Evolutionary conservation across 2,888 invertebrate species (phyloP).

Genomic region (Colostygia pectinataria): DNA sequence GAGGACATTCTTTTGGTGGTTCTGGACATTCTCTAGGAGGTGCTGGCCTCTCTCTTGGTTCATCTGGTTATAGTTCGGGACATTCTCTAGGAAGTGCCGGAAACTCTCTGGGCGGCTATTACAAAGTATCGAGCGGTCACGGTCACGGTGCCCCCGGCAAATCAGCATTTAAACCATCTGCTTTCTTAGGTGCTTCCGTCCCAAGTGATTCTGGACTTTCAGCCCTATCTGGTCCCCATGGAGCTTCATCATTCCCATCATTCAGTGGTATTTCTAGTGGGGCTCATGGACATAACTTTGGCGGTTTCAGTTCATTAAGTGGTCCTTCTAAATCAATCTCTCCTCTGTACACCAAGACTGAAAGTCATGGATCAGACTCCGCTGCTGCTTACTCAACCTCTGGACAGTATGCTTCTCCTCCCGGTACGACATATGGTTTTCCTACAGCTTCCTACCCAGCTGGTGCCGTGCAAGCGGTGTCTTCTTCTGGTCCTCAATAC

Average conservation of each 20-base stretch:
- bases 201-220: conserved; percentile 62
- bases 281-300: conserved; percentile 52
- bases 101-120: conserved; percentile 34
- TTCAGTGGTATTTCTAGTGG: conserved; percentile 49
- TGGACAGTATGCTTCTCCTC: conserved; percentile 61
- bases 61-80: conserved; percentile 35
- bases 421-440: conserved; percentile 61
- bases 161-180: conserved; percentile 72
- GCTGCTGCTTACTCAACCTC: conserved; percentile 58
- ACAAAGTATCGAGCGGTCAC: conserved; percentile 47
- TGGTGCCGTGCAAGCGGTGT: conserved; percentile 56
- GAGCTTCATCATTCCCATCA: conserved; percentile 52
- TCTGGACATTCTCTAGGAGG: conserved; percentile 36
- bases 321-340: conserved; percentile 60
- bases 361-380: conserved; percentile 58
- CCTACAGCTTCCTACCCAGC: conserved; percentile 57
- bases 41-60: conserved; percentile 43
- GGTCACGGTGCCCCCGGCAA: conserved; percentile 54
- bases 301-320: conserved; percentile 54
- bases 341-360: conserved; percentile 58
- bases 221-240: conserved; percentile 53
- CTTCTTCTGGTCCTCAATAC: conserved; percentile 61
- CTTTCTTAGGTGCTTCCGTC: conserved; percentile 68
- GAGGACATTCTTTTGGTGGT: conserved; percentile 27
- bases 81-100: conserved; percentile 48